Evolutionary conservation across 2,113 vertebrate genomes (phyloP).

Genomic region (Serilophus lunatus): DNA sequence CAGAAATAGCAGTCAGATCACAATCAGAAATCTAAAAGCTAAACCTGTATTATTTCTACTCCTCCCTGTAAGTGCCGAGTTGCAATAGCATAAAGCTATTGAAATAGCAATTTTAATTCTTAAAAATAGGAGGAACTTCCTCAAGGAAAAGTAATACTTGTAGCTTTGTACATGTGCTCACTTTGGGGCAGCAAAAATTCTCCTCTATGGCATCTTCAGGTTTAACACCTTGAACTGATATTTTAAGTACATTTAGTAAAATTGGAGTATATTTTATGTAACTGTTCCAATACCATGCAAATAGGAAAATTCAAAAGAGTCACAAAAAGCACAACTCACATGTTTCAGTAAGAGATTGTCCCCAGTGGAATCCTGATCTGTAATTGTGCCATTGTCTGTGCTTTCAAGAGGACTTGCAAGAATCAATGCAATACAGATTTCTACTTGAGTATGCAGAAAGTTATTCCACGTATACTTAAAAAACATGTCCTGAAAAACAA

Average conservation of each 20-base stretch:
- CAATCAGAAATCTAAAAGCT: background rate
- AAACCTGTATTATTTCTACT: background rate
- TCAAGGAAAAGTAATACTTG: background rate
- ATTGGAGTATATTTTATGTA: background rate
- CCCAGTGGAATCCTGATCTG: constrained; percentile 74
- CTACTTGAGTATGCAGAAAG: constrained; percentile 97
- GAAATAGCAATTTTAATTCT: background rate
- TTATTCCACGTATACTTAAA: constrained; percentile 99
- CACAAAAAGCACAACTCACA: constrained; percentile 71
- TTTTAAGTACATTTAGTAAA: background rate
- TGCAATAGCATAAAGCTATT: background rate
- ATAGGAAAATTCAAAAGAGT: background rate
- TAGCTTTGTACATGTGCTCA: background rate
- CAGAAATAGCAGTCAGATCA: background rate
- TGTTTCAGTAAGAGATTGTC: constrained; percentile 92
- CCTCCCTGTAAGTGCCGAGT: background rate
- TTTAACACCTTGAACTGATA: background rate
- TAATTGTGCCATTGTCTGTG: constrained; percentile 78
- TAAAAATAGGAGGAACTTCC: background rate
- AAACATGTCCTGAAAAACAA: constrained; percentile 90
- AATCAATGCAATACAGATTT: constrained; percentile 96
- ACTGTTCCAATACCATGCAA: background rate
- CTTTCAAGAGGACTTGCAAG: constrained; percentile 90
- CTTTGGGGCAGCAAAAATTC: background rate
- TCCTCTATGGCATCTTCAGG: background rate